Base-by-base conservation (phyloP, 2,888 invertebrate genomes). In the Amiota mariae region DNA sequence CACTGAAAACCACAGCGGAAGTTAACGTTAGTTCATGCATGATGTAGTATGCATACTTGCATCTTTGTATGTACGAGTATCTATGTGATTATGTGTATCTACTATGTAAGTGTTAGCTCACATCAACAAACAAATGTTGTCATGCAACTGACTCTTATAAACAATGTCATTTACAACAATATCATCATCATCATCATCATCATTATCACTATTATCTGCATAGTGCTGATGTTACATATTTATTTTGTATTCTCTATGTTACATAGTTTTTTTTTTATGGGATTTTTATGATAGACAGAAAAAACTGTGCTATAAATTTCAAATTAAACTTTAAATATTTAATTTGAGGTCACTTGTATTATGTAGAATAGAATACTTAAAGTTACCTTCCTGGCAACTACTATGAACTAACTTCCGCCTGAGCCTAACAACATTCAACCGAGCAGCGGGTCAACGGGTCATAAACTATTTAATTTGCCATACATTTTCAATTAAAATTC, bases 251-350 rank as follows among this genome's bases (percentile, higher is more conserved):
- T 36, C 36, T 36, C 85, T 85, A 85, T 82, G 79, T 77, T 78
- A 83, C 85, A 85, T 82, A 85, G 82, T 82, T 82, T 85, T 36
- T 82, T 82, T 85, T 36, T 36, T 36, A 36, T 36, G 36, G 36
- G 36, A 6, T 36, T 36, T 36, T 36, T 36, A 36, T 36, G 36
- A 36, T 36, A 36, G 36, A 36, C 36, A 36, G 6, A 36, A 36
- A 36, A 2, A 36, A 36, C 36, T 63, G 56, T 64, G 36, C 24
- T 72, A 54, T 66, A 72, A 72, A 72, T 72, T 72, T 66, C n/a
- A 72, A 72, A 72, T 72, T 72, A 57, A 57, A 48, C 36, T 59
- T 67, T 66, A 67, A 72, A 72, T 67, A 67, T 67, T 54, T 67
- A 72, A 56, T 46, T 13, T 47, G 8, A 36, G 36, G 36, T 36